Conservation (phyloP, 2,888 invertebrate species). For the Aporophyla nigra region DNA sequence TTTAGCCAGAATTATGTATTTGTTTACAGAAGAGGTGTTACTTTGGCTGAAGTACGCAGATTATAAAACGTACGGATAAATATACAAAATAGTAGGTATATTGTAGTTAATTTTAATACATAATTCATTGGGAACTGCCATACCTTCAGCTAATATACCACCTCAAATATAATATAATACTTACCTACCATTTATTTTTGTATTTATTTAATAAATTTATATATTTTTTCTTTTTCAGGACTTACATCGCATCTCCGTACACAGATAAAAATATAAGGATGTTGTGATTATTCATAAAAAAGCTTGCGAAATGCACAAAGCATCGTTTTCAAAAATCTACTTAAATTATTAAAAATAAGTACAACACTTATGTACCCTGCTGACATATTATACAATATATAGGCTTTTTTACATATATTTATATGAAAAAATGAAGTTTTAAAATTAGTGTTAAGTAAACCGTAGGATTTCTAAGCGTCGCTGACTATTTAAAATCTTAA, state of each 20-base stretch:
- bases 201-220: background rate
- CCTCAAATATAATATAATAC: conserved; percentile 24
- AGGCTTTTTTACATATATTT: conserved; percentile 88
- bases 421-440: conserved; percentile 77
- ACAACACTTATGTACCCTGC: conserved; percentile 83
- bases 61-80: conserved; percentile 42
- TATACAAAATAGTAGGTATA: conserved; percentile 44
- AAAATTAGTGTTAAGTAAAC: conserved; percentile 78
- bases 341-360: conserved; percentile 81
- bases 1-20: conserved; percentile 42
- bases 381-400: conserved; percentile 80
- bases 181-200: background rate
- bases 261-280: conserved; percentile 92
- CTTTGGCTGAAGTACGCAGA: conserved; percentile 57
- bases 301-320: conserved; percentile 76
- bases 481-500: conserved; percentile 69
- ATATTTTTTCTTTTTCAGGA: conserved; percentile 86
- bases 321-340: conserved; percentile 72
- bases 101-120: conserved; percentile 8
- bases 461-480: conserved; percentile 77
- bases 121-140: conserved; percentile 32
- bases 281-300: conserved; percentile 84
- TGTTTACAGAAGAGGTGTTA: conserved; percentile 59
- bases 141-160: conserved; percentile 62
- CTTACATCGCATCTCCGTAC: conserved; percentile 92